Evolutionary conservation across 2,797 vertebrate species (phyloP), one percentile per base, ranked within the genome.

Genomic region (Hoplostethus atlanticus): DNA sequence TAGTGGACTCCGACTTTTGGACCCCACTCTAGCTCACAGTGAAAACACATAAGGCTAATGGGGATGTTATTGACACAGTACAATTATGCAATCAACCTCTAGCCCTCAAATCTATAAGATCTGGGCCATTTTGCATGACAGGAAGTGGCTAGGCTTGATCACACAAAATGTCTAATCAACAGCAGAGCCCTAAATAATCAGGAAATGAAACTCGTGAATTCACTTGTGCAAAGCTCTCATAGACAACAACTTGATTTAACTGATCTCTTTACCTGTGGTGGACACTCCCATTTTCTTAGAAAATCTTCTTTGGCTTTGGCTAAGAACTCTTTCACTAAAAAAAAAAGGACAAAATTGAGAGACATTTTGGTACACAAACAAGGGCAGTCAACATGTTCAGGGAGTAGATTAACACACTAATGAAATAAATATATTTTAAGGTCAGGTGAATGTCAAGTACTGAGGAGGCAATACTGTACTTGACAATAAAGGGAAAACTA

Each of bases 231-330:
- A 50, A 15, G 6, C 6, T 25, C 4, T 65, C n/a, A 25, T 2
- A 50, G 2, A 36, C 28, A 51, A 60, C 44, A 54, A 54, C 44
- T 58, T 42, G 25, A n/a, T 54, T 34, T 36, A 13, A 25, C 11
- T 31, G 11, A 28, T 54, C 2, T 65, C 48, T 68, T 68, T 85
- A 99, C 98, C 97, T 97, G 97, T 93, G 96, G 94, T 68, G 97
- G 97, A 92, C 96, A 97, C 93, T 99, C 98, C 98, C 98, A 99
- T 95, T 98, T 99, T 95, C 93, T 96, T 95, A 98, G 94, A 93
- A 99, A 99, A 92, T 99, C 98, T 96, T 99, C 98, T 98, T 98
- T 99, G 96, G 98, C 97, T 97, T 98, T 99, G 92, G 96, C 97
- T 96, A 99, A 95, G 92, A 98, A 98, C 90, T 99, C 98, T 97